Base-by-base conservation (phyloP, 2,797 vertebrate species). In the Pipistrellus kuhlii region DNA sequence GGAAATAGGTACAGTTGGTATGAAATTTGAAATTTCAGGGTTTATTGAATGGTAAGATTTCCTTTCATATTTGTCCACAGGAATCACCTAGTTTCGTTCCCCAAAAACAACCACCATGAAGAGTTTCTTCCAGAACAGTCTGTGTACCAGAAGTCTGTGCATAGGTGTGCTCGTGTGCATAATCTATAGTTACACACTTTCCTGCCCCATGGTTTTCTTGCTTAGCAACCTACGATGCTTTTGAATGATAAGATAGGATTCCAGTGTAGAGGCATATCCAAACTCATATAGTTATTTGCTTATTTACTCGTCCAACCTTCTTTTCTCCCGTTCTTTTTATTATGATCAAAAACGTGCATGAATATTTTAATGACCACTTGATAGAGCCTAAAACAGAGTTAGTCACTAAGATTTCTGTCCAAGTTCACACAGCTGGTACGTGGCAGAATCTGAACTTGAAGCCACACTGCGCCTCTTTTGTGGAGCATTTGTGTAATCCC, bases 91-190 rank as follows among this genome's bases (percentile, higher is more conserved):
- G 17, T 82, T 85, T 27, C 15, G 3, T 48, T 51, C 30, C 48
- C 25, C 25, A 30, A 30, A 82, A 46, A 15, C 20, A 55, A 62
- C 9, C 53, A 30, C 59, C 51, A 20, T 76, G 75, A 81, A 76
- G 41, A 59, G 20, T 83, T n/a, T 64, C 55, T 88, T 93, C 51
- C n/a, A 77, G 83, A 78, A 77, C 14, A 48, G 77, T 55, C 35
- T 69, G 1, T 44, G 9, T 62, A 48, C 68, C 48, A 41, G 11
- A 20, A 55, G 17, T 21, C 38, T 66, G 10, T 20, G 4, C n/a
- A 7, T 38, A 27, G 30, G 15, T 25, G 11, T 3, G 1, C 13
- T 3, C 15, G 0, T n/a, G 51, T n/a, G 15, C 25, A 7, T 13
- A 21, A 18, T n/a, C 17, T 77, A 25, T 78, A 73, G 11, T 41